A percentile compares a stretch with the other conserved stretches of the same genome.
These are phyloP conservation scores for Temnothorax ravouxi DNA, from an alignment of 2,888 invertebrate species.

Conservation along the genomic window DNA sequence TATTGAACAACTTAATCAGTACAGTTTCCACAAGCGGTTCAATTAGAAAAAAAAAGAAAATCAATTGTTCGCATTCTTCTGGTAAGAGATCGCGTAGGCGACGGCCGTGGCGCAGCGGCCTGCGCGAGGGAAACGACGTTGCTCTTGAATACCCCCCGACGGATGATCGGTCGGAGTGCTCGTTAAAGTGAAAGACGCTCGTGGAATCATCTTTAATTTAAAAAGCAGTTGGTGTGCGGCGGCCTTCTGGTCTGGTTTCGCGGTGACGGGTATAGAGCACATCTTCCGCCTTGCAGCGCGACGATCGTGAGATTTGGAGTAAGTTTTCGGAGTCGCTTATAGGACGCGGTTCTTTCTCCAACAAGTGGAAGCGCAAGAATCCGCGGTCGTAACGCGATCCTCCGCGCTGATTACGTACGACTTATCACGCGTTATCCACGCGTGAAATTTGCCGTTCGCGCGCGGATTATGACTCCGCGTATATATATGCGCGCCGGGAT, in stretches of 20 bases:
- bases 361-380: not conserved
- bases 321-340: not conserved
- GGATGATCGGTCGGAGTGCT: slow-evolving; percentile 13
- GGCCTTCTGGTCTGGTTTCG: slow-evolving; percentile 1
- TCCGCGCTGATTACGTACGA: slow-evolving; percentile 5
- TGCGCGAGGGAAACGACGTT: not conserved
- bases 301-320: not conserved
- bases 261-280: not conserved
- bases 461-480: slow-evolving; percentile 14
- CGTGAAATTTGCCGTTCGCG: slow-evolving; percentile 19
- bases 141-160: not conserved
- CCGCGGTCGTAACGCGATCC: not conserved
- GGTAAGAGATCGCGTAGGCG: not conserved
- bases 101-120: not conserved
- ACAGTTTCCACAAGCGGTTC: slow-evolving; percentile 2
- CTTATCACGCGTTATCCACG: slow-evolving; percentile 14
- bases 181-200: slow-evolving; percentile 44
- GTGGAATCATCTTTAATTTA: slow-evolving; percentile 42
- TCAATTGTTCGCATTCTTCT: slow-evolving; percentile 8
- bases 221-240: slow-evolving; percentile 19
- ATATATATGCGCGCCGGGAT: not conserved
- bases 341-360: not conserved
- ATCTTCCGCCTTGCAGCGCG: not conserved
- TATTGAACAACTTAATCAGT: not conserved
- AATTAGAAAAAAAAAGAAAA: slow-evolving; percentile 26